These are phyloP conservation scores for Scaptomyza flava DNA, from an alignment of 2,888 invertebrate genomes.

Conservation along the genomic window DNA sequence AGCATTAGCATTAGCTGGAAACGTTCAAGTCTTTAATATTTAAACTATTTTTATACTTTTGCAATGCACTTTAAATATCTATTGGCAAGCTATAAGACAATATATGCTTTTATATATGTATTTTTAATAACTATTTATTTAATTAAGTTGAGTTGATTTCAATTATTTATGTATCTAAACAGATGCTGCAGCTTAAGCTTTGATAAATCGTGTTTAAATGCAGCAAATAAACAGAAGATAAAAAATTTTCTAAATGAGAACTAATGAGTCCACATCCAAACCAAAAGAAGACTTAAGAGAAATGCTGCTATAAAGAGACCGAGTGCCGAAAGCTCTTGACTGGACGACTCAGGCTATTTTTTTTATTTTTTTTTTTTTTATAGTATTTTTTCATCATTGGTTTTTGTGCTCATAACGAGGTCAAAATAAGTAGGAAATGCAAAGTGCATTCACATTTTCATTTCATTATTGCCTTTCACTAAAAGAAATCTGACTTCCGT, in stretches of 20 bases:
- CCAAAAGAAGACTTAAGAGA: conserved; percentile 24
- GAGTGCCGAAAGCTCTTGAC: conserved; percentile 6
- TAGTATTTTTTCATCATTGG: background rate
- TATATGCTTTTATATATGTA: no score
- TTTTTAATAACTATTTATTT: no score
- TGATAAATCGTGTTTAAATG: conserved; percentile 31
- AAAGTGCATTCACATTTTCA: conserved; percentile 80
- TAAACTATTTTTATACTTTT: no score
- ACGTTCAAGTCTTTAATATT: no score
- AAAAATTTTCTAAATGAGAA: conserved; percentile 53
- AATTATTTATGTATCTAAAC: no score
- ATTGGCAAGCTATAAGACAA: no score
- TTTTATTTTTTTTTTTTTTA: background rate
- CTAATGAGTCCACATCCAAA: conserved; percentile 70
- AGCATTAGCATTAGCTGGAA: no score
- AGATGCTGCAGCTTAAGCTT: conserved; percentile 22
- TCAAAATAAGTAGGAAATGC: conserved; percentile 78
- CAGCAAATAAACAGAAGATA: conserved; percentile 30
- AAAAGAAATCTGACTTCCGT: conserved; percentile 75
- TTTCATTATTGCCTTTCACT: conserved; percentile 71
- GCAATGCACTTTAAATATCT: no score
- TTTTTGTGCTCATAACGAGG: conserved; percentile 58
- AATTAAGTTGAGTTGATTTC: no score
- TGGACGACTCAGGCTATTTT: conserved; percentile 3
- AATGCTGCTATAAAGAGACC: background rate